Evolutionary conservation across 1,140 invertebrate species (phyloP), one percentile per base, ranked within the genome.

Genomic region (Ceratina calcarata): DNA sequence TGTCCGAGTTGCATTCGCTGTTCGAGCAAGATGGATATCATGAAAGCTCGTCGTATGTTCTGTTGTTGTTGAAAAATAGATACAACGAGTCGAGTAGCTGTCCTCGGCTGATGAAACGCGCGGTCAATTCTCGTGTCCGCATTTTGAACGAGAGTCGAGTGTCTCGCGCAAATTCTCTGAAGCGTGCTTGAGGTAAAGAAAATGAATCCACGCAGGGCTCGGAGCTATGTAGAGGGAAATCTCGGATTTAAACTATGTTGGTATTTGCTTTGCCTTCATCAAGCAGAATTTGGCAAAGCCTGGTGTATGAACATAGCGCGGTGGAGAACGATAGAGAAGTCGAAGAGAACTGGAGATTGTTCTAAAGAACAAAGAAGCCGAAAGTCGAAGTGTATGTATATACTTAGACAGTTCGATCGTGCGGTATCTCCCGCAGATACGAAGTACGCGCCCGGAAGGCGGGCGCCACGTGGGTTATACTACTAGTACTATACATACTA

Each of bases 1-100:
- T 3, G 49, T 66, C 61, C 49, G 62, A 57, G 72, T 53, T 45
- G 20, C 2, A 4, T 32, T 32, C 3, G 27, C 4, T 3, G 45
- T 16, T 20, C 32, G 68, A 75, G 51, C 27, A 75, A 75, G 72
- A 75, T 37, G 49, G 49, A 75, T 75, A 18, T 66, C 72, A 6
- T 6, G 6, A 12, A 22, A 24, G 55, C 3, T 18, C 51, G 18
- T 1, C 16, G 20, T 24, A 18, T 24, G 20, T 22, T 45, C 24
- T 16, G 37, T 18, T n/a, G n/a, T 24, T 10, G n/a, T 8, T 70
- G 68, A 70, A 57, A 58, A 57, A 70, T 70, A 71, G 55, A 22
- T 57, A 60, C 69, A 71, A 12, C 24, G 32, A 16, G 37, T 60
- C 69, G 32, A 22, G 57, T 71, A 32, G 1, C 20, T 71, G 55